Evolutionary conservation across 1,140 invertebrate genomes (phyloP).

Genomic region (Potamilus streckersoni): DNA sequence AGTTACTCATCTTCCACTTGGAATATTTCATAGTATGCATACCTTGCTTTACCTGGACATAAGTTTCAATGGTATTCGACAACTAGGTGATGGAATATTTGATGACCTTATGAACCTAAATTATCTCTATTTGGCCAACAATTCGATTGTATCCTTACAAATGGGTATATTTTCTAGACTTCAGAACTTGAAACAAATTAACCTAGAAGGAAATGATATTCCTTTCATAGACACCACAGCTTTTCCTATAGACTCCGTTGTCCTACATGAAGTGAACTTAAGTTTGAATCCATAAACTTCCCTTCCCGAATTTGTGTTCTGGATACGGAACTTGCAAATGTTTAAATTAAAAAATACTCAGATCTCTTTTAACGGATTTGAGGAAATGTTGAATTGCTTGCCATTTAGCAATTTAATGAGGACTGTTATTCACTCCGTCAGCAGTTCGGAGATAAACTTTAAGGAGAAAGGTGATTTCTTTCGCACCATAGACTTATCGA

Average conservation of each 20-base stretch:
- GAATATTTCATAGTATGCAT: too few species aligned
- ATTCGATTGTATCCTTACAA: conserved; percentile 26
- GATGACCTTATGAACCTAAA: neutral
- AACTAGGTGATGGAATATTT: conserved; percentile 27
- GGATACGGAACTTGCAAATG: conserved; percentile 31
- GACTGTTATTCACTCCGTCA: conserved; percentile 29
- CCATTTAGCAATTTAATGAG: conserved; percentile 10
- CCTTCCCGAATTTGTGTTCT: conserved; percentile 42
- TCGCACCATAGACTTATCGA: conserved; percentile 32
- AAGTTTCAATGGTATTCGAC: conserved; percentile 25
- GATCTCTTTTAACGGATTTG: conserved; percentile 39
- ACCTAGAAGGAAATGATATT: conserved; percentile 38
- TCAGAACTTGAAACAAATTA: conserved; percentile 28
- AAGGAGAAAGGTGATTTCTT: conserved; percentile 4
- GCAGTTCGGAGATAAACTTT: conserved; percentile 18
- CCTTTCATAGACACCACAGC: conserved; percentile 11
- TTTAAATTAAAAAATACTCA: conserved; percentile 32
- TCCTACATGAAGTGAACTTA: conserved; percentile 29
- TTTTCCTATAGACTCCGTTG: conserved; percentile 25
- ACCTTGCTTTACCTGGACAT: conserved; percentile 2
- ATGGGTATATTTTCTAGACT: conserved; percentile 31
- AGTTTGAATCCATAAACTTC: conserved; percentile 35
- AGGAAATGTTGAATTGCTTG: conserved; percentile 16
- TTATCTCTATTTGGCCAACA: conserved; percentile 28
- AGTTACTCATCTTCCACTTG: too few species aligned